Evolutionary conservation across 92 coral and sea anemone species (phyloP), one percentile per base, ranked within the genome.

Genomic region (Phenganax marumi): DNA sequence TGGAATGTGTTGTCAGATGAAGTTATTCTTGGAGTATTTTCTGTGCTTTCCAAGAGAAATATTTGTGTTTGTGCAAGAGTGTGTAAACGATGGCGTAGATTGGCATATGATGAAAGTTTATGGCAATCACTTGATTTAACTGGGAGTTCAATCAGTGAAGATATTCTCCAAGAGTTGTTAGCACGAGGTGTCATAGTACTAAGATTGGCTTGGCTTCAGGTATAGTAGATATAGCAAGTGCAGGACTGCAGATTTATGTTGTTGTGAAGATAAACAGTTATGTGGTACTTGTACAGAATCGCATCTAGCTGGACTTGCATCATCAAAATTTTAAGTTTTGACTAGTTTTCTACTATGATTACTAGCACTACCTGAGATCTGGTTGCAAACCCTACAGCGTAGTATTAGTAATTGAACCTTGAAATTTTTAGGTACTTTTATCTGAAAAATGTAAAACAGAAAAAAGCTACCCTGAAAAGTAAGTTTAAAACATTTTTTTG

Each of bases 91-190:
- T 96, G 99, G 99, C 92, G 82, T 50, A 89, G 93, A 66, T 81
- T 96, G 22, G 96, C 87, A 97, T 92, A 87, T 86, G 98, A 94
- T 88, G 97, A 94, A 84, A 94, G 94, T 68, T 86, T 94, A 19
- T 94, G 98, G 98, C 77, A 85, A 17, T 73, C 86, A 82, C 91
- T 92, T 55, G 93, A 94, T 73, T 84, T 94, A 97, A 85, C 91
- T 52, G 86, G 84, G 56, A 73, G 87, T 13, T 84, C 51, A 12
- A 83, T 94, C 23, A 60, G 61, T 33, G 90, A 88, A 26, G 92
- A 91, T 22, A 71, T 87, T 50, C 85, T 94, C 62, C 92, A 93
- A 39, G 85, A 75, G 73, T 88, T 91, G 46, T 72, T 94, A 7
- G 74, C 84, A 18, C 77, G 98, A 49, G 97, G 98, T 23, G 91